phyloP scores from a whole-genome alignment of 1,140 invertebrate species.

The Polypedilum vanderplanki region DNA sequence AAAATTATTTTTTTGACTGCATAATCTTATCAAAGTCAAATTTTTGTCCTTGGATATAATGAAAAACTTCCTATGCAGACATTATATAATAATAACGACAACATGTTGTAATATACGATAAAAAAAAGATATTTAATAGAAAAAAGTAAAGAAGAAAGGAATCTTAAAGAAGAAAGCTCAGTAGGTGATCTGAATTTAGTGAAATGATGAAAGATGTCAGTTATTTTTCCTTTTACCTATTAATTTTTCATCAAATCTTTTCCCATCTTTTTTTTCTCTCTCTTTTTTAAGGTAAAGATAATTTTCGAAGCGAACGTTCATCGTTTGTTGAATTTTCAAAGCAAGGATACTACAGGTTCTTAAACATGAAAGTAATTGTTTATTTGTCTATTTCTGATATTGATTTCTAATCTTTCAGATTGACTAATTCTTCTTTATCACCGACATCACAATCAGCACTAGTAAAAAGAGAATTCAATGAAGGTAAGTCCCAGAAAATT shows the following conservation, averaged over 20 bases:
- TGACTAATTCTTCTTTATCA: not conserved
- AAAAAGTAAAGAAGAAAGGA: not conserved
- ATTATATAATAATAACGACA: not conserved
- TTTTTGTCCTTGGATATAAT: no score
- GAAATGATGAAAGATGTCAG: not conserved
- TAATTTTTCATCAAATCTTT: not conserved
- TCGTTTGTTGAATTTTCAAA: conserved; percentile 19
- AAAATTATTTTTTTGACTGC: not conserved
- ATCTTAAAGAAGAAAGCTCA: conserved; percentile 6
- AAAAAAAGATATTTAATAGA: not conserved
- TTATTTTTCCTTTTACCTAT: not conserved
- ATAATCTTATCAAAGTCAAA: no score
- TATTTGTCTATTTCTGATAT: not conserved
- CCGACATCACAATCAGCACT: conserved; percentile 9
- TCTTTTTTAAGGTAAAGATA: not conserved
- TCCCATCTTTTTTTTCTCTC: no score
- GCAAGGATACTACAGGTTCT: conserved; percentile 4
- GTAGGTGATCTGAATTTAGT: not conserved
- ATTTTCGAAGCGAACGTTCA: conserved; percentile 5
- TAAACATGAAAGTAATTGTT: not conserved
- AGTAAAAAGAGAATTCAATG: conserved; percentile 26
- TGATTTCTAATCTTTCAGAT: not conserved
- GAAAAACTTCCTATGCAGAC: no score
- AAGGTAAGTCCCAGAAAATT: not conserved
- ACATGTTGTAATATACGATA: not conserved